Conservation (phyloP, 1,140 invertebrate genomes). For the Brachystomella parvula region DNA sequence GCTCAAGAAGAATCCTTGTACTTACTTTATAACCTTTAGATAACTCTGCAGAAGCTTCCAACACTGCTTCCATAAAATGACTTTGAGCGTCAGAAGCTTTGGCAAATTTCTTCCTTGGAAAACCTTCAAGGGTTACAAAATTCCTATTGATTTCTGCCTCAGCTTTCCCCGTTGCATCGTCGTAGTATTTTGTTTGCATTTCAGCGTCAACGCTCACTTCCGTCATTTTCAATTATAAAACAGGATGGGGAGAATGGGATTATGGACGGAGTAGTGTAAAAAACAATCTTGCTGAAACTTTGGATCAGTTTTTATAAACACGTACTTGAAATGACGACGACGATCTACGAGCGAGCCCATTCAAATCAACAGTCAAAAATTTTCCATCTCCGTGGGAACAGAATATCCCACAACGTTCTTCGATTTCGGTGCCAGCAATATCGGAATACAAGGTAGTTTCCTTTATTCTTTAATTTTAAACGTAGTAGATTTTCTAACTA, state of each 20-base stretch:
- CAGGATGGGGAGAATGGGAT: not conserved
- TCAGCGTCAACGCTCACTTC: not conserved
- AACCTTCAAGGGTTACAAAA: not conserved
- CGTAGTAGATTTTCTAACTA: not conserved
- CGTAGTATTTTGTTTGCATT: not conserved
- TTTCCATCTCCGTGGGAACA: not conserved
- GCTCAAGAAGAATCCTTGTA: not conserved
- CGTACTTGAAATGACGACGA: not conserved
- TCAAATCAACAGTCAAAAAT: not conserved
- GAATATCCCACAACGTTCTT: not conserved
- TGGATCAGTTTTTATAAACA: not conserved
- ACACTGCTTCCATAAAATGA: not conserved
- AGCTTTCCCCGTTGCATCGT: not conserved
- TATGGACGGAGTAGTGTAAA: not conserved
- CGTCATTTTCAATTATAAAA: not conserved
- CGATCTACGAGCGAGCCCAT: not conserved
- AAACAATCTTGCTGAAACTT: not conserved
- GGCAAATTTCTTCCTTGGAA: not conserved
- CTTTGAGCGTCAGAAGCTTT: not conserved
- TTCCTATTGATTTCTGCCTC: not conserved
- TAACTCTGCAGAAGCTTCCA: not conserved
- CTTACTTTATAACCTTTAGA: not conserved
- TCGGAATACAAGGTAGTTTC: not conserved
- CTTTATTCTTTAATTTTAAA: not conserved
- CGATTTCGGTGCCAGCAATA: not conserved